Conservation (phyloP, 2,888 invertebrate genomes). For the Lepidocyrtinus sp. region DNA sequence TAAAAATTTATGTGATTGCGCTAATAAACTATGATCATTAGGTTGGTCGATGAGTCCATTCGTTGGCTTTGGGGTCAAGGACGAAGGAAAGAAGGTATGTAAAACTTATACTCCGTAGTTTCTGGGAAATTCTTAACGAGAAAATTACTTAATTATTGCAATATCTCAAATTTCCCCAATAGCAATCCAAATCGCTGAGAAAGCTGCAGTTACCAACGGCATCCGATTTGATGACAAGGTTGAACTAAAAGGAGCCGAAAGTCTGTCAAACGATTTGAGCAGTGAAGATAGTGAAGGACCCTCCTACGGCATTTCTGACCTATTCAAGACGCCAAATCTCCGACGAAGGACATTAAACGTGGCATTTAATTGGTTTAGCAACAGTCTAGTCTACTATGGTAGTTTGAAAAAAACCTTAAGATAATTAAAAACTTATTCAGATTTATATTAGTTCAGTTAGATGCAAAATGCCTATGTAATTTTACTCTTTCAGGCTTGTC, state of each 20-base stretch:
- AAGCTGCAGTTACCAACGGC: constrained; percentile 67
- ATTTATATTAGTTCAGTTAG: background rate
- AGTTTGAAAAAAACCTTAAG: background rate
- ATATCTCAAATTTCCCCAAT: background rate
- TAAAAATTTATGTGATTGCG: background rate
- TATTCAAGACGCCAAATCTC: constrained; percentile 74
- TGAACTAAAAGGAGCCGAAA: constrained; percentile 20
- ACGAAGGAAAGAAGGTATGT: constrained; percentile 77
- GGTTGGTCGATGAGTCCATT: constrained; percentile 91
- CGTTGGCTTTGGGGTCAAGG: constrained; percentile 92
- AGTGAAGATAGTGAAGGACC: background rate
- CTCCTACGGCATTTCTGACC: constrained; percentile 70
- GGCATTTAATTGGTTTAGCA: constrained; percentile 81
- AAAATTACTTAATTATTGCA: background rate
- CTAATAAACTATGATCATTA: too few species aligned
- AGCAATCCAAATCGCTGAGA: constrained; percentile 71
- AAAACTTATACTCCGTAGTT: background rate
- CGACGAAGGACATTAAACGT: constrained; percentile 85
- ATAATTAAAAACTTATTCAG: too few species aligned
- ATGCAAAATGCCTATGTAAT: background rate
- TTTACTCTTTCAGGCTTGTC: constrained; percentile 84
- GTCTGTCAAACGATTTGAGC: background rate
- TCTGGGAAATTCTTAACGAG: constrained; percentile 74
- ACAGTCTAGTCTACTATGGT: constrained; percentile 60
- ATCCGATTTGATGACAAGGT: constrained; percentile 45